Conservation (phyloP, 2,797 vertebrate species). For the Poecile montanus region DNA sequence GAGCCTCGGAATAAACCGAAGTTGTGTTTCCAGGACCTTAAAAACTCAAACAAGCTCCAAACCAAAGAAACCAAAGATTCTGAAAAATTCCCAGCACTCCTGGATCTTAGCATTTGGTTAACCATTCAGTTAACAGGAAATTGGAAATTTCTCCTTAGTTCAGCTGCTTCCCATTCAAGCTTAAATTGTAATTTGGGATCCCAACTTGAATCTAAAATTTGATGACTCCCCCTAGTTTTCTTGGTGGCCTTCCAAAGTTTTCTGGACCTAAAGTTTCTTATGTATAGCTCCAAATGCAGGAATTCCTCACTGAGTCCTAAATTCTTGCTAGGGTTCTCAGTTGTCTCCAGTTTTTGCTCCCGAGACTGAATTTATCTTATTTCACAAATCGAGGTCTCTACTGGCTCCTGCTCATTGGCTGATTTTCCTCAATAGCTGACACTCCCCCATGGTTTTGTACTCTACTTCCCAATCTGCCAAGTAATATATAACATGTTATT, state of each 20-base stretch:
- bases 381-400: neutral
- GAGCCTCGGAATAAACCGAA: neutral
- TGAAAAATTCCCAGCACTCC: neutral
- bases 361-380: neutral
- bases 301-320: neutral
- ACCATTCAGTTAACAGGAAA: neutral
- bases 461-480: constrained; percentile 16
- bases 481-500: neutral
- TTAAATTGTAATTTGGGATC: neutral
- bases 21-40: neutral
- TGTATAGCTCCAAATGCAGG: neutral
- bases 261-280: neutral
- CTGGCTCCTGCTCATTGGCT: neutral
- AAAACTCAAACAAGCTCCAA: neutral
- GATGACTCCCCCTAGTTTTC: neutral
- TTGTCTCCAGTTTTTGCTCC: neutral
- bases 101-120: neutral
- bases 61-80: neutral
- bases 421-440: neutral
- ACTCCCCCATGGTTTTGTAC: neutral
- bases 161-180: neutral
- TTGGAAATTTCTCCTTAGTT: constrained; percentile 16
- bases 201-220: neutral
- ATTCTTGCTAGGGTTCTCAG: neutral
- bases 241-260: constrained; percentile 9